Base-by-base conservation (phyloP, 2,888 invertebrate genomes). In the Tyria jacobaeae region DNA sequence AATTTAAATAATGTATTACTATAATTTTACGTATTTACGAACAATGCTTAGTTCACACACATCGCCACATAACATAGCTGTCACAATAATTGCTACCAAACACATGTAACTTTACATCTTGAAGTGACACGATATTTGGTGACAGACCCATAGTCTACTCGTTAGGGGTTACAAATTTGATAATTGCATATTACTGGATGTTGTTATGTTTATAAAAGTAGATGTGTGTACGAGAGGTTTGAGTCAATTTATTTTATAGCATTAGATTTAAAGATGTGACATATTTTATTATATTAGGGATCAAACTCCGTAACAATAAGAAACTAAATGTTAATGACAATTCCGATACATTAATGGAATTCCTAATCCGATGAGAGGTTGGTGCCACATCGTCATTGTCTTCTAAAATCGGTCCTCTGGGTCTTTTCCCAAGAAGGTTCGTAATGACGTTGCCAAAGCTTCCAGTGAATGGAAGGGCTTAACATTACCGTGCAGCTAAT, bases 111-210 rank as follows among this genome's bases (percentile, higher is more conserved):
- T 12, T 34, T 5, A 10, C 12, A 31, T 31, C 31, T 5, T 4
- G 12, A 56, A 61, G 66, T 60, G 71, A 57, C 56, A 57, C 68
- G 53, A 62, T 55, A 60, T 55, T 39, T 62, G 53, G 56, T 66
- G 73, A 69, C 74, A 76, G 60, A 64, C 68, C 69, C 69, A 70
- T 64, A 53, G 21, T 60, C 10, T n/a, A 54, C 73, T 77, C 80
- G 79, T 81, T 80, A 82, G 64, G 66, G 58, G 60, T 66, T n/a
- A 81, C 77, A 74, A 78, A 81, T 78, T 76, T 60, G 57, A 62
- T 61, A 70, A 82, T 80, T 75, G 63, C 68, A 79, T 79, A 73
- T 68, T 57, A 54, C 17, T 31, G 57, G 49, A 48, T 31, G 58
- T 35, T 60, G 54, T 60, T 24, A 12, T 48, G 39, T 39, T 53